phyloP scores from a whole-genome alignment of 1,140 invertebrate species.

The Drosophila arizonae region DNA sequence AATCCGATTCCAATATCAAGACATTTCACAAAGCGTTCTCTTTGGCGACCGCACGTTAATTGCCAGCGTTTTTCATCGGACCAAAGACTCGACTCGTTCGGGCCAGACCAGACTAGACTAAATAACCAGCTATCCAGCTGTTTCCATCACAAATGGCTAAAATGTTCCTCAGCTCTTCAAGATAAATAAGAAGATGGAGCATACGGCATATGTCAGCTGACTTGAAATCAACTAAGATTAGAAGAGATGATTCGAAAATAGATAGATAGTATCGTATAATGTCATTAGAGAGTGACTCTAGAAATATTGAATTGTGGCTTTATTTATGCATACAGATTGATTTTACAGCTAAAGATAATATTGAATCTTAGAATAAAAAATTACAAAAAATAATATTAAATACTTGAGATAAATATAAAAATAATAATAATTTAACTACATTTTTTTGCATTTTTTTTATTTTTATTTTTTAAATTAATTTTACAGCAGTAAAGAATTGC shows the following conservation, averaged over 20 bases:
- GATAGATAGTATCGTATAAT: no score
- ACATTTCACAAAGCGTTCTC: slow-evolving; percentile 17
- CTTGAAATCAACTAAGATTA: background rate
- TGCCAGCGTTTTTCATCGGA: slow-evolving; percentile 40
- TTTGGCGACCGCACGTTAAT: slow-evolving; percentile 59
- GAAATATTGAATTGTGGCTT: no score
- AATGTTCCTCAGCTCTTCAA: slow-evolving; percentile 9
- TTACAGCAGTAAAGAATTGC: no score
- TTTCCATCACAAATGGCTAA: slow-evolving; percentile 34
- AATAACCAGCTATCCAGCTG: slow-evolving; percentile 42
- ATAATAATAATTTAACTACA: no score
- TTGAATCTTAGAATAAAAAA: no score
- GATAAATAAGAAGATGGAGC: background rate
- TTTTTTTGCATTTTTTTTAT: no score
- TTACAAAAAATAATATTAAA: no score
- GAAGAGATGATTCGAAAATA: background rate
- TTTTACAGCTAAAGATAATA: no score
- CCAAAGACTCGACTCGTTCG: slow-evolving; percentile 1
- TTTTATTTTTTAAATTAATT: no score
- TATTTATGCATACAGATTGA: no score
- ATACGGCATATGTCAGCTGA: background rate
- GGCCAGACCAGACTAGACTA: slow-evolving; percentile 6
- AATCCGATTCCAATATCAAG: slow-evolving; percentile 28
- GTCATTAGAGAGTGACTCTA: no score
- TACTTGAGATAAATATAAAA: no score